Evolutionary conservation across 1,140 invertebrate genomes (phyloP).

Genomic region (Bombus pascuorum): DNA sequence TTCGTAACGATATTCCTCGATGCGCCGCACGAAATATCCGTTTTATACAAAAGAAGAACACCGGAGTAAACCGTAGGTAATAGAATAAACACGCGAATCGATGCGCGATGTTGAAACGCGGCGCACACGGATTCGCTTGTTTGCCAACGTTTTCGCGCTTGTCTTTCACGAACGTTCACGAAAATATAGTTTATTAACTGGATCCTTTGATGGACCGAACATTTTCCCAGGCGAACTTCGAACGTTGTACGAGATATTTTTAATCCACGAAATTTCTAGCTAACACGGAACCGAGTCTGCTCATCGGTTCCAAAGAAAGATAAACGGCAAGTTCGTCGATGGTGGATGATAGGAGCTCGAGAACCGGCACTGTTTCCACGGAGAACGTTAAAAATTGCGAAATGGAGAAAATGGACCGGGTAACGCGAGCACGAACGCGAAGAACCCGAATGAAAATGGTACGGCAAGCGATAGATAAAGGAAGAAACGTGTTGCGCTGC

Average conservation of each 20-base stretch:
- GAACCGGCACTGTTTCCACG: too few species aligned
- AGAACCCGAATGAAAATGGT: neutral
- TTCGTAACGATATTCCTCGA: slow-evolving; percentile 74
- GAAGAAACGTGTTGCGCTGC: slow-evolving; percentile 58
- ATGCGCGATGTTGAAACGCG: neutral
- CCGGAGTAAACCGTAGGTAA: slow-evolving; percentile 23
- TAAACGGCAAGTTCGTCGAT: neutral
- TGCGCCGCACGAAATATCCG: slow-evolving; percentile 57
- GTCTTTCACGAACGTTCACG: neutral
- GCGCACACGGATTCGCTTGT: neutral
- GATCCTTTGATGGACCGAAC: neutral
- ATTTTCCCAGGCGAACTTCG: neutral
- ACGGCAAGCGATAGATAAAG: slow-evolving; percentile 17
- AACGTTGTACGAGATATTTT: neutral
- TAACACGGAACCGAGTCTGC: neutral
- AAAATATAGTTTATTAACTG: neutral
- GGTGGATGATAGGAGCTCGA: neutral
- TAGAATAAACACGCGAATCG: slow-evolving; percentile 16
- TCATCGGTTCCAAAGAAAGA: neutral
- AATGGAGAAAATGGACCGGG: neutral
- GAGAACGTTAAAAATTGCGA: neutral
- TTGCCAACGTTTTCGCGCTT: neutral
- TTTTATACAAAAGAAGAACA: slow-evolving; percentile 68
- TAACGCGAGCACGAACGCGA: neutral
- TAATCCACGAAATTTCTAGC: too few species aligned